These are phyloP conservation scores for Automeris io DNA, from an alignment of 2,888 invertebrate genomes.

Conservation along the genomic window DNA sequence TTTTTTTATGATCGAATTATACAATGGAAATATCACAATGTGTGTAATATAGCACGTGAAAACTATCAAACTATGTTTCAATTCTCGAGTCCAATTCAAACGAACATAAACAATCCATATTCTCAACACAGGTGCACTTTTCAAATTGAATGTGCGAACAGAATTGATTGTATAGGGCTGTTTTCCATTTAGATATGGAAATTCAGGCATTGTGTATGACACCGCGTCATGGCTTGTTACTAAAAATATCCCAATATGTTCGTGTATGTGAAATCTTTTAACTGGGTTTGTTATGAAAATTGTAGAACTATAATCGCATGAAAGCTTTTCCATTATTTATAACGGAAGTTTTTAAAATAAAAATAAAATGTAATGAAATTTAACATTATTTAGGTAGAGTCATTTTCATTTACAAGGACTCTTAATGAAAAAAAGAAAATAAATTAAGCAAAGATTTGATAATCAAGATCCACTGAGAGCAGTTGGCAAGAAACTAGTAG, in stretches of 20 bases:
- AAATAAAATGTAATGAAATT: too few species aligned
- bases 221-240: slow-evolving; percentile 35
- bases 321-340: neutral
- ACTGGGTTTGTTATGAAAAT: neutral
- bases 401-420: too few species aligned
- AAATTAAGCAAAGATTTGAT: too few species aligned
- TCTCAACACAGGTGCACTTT: slow-evolving; percentile 66
- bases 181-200: slow-evolving; percentile 75
- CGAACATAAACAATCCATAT: slow-evolving; percentile 49
- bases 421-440: too few species aligned
- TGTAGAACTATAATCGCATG: neutral
- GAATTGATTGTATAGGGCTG: slow-evolving; percentile 68
- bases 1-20: neutral
- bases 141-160: slow-evolving; percentile 64
- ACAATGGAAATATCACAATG: slow-evolving; percentile 9
- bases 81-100: slow-evolving; percentile 42
- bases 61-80: slow-evolving; percentile 33
- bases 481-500: too few species aligned
- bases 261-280: neutral
- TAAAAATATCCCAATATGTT: slow-evolving; percentile 34
- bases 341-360: neutral
- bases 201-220: slow-evolving; percentile 58
- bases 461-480: too few species aligned
- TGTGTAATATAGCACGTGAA: slow-evolving; percentile 20
- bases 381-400: too few species aligned